These are phyloP conservation scores for Melanogrammus aeglefinus DNA, from an alignment of 2,797 vertebrate genomes.

Conservation along the genomic window DNA sequence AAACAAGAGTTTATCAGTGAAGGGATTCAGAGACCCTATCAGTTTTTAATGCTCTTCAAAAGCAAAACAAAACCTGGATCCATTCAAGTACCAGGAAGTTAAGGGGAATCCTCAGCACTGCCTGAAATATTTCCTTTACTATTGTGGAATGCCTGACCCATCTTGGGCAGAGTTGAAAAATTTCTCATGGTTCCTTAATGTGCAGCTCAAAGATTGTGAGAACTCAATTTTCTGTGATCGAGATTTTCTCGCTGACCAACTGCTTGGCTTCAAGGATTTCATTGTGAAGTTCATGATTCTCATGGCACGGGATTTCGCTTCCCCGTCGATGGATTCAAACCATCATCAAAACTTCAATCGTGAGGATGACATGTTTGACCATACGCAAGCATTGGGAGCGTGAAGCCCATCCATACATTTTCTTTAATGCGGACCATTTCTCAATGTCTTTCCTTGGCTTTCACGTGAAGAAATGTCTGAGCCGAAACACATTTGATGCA, in stretches of 20 bases:
- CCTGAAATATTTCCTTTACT: slow-evolving; percentile 62
- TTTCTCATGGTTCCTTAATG: slow-evolving; percentile 78
- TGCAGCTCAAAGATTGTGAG: slow-evolving; percentile 77
- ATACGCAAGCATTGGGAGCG: slow-evolving; percentile 74
- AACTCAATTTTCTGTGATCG: slow-evolving; percentile 75
- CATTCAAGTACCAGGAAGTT: slow-evolving; percentile 57
- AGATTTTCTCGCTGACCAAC: slow-evolving; percentile 54
- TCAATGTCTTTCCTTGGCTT: slow-evolving; percentile 83
- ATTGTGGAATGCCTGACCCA: slow-evolving; percentile 71
- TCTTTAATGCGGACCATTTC: slow-evolving; percentile 75
- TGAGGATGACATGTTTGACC: slow-evolving; percentile 54
- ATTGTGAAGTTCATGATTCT: slow-evolving; percentile 79
- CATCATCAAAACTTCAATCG: slow-evolving; percentile 48
- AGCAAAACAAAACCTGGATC: slow-evolving; percentile 58
- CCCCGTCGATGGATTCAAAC: slow-evolving; percentile 70
- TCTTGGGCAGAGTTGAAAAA: slow-evolving; percentile 81
- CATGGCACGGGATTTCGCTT: slow-evolving; percentile 80
- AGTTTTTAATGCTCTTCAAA: slow-evolving; percentile 67
- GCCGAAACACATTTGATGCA: slow-evolving; percentile 46
- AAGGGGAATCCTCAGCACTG: slow-evolving; percentile 63
- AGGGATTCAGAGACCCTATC: slow-evolving; percentile 76
- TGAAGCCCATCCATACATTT: slow-evolving; percentile 77
- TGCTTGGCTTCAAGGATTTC: slow-evolving; percentile 75
- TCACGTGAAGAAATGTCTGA: slow-evolving; percentile 45
- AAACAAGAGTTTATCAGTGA: slow-evolving; percentile 66